Evolutionary conservation across 2,888 invertebrate genomes (phyloP).

Genomic region (Drosophila histrio): DNA sequence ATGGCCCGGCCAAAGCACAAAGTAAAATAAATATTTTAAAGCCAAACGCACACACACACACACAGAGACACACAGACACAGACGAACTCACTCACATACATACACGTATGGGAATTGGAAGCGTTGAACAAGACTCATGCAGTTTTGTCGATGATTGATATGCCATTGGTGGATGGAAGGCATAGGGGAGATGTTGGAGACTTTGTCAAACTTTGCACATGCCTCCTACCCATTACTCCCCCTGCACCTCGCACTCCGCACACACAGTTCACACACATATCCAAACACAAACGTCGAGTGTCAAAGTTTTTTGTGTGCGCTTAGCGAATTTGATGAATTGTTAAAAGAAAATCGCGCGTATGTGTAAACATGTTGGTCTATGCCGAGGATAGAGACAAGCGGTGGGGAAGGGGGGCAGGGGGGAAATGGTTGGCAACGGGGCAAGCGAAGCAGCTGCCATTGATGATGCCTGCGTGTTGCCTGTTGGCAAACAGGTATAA

Average conservation of each 20-base stretch:
- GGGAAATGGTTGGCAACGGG: not conserved
- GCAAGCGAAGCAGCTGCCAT: constrained; percentile 55
- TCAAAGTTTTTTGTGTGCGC: constrained; percentile 76
- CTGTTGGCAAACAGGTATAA: constrained; percentile 61
- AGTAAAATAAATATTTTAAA: constrained; percentile 77
- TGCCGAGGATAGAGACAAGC: constrained; percentile 22
- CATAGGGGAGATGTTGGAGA: constrained; percentile 4
- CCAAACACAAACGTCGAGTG: constrained; percentile 69
- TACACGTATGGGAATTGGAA: not conserved
- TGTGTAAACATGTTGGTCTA: constrained; percentile 76
- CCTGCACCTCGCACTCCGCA: not conserved
- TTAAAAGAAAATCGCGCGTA: constrained; percentile 76
- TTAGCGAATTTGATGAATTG: constrained; percentile 80
- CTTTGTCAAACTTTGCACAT: constrained; percentile 57
- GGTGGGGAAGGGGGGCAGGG: not conserved
- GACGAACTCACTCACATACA: not conserved
- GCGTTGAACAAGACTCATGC: constrained; percentile 53
- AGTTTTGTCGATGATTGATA: constrained; percentile 75
- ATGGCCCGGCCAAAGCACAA: constrained; percentile 33
- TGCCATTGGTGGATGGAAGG: constrained; percentile 36
- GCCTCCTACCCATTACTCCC: constrained; percentile 2
- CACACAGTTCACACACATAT: constrained; percentile 2
- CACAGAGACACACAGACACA: constrained; percentile 2
- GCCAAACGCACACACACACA: constrained; percentile 37
- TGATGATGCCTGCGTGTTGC: constrained; percentile 54